Evolutionary conservation across 2,888 invertebrate species (phyloP).

Genomic region (Hermaeophaga mercurialis): DNA sequence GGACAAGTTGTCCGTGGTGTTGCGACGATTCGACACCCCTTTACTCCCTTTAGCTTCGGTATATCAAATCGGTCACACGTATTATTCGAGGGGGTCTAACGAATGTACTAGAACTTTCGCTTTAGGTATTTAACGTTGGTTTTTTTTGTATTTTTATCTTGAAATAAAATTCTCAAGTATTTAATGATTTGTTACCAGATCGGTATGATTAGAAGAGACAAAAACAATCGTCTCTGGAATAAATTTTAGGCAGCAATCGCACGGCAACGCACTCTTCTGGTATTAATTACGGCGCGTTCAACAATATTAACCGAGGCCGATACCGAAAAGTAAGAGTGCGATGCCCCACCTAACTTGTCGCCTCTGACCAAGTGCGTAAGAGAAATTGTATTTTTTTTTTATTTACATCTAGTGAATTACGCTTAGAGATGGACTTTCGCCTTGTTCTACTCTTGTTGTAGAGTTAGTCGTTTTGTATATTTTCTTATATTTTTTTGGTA

Average conservation of each 20-base stretch:
- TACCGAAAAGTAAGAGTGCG: conserved; percentile 1
- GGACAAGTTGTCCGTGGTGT: too few relatives aligned
- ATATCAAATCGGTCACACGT: conserved; percentile 16
- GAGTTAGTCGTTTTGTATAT: conserved; percentile 38
- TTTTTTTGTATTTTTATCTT: conserved; percentile 34
- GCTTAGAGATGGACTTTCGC: conserved; percentile 37
- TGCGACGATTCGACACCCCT: too few relatives aligned
- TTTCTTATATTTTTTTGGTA: conserved; percentile 37
- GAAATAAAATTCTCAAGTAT: conserved; percentile 38
- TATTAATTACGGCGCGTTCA: neutral
- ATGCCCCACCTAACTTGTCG: conserved; percentile 1
- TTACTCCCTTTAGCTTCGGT: conserved; percentile 2
- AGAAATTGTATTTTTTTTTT: conserved; percentile 8
- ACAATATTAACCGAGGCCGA: too few relatives aligned
- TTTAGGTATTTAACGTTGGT: conserved; percentile 41
- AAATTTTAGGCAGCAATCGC: neutral
- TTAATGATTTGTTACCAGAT: conserved; percentile 34
- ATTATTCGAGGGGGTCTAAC: conserved; percentile 25
- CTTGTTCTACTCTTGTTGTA: conserved; percentile 36
- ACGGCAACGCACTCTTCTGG: neutral
- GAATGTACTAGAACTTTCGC: conserved; percentile 39
- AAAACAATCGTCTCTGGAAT: neutral
- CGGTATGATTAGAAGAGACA: conserved; percentile 18
- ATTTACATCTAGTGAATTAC: conserved; percentile 32
- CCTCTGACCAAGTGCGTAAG: conserved; percentile 16